Evolutionary conservation across 2,113 vertebrate species (phyloP).

Genomic region (Raja brachyura): DNA sequence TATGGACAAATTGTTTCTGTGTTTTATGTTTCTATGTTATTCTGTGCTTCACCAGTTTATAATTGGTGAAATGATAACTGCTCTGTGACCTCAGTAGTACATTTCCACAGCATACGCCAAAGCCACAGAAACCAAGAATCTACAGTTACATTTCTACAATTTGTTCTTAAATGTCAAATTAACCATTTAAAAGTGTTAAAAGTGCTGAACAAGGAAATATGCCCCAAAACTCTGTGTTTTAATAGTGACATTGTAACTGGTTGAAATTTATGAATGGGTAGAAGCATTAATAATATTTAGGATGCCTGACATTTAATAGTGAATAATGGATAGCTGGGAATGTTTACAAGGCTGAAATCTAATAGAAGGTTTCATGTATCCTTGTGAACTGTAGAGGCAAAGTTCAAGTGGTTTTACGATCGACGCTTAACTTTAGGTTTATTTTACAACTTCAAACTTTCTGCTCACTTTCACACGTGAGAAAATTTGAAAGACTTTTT

Average conservation of each 20-base stretch:
- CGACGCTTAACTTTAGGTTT: background rate
- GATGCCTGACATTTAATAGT: no score
- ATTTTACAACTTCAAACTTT: background rate
- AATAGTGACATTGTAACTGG: background rate
- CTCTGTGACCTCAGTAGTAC: background rate
- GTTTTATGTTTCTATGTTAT: no score
- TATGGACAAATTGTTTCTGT: no score
- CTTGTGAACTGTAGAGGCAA: background rate
- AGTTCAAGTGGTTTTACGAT: background rate
- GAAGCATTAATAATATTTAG: slow-evolving; percentile 5
- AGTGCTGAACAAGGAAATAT: background rate
- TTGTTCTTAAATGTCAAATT: background rate
- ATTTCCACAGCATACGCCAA: background rate
- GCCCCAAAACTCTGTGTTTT: no score
- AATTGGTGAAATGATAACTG: background rate
- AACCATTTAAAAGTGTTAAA: background rate
- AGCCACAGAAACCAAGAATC: background rate
- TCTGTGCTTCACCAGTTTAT: background rate
- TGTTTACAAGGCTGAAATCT: background rate
- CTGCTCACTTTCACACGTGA: no score
- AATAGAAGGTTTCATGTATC: slow-evolving; percentile 20
- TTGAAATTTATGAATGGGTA: slow-evolving; percentile 8
- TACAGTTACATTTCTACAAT: background rate
- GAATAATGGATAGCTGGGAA: slow-evolving; percentile 2
- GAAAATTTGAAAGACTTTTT: no score